These are phyloP conservation scores for Alloplasta piceator DNA, from an alignment of 2,888 invertebrate genomes.

Conservation along the genomic window DNA sequence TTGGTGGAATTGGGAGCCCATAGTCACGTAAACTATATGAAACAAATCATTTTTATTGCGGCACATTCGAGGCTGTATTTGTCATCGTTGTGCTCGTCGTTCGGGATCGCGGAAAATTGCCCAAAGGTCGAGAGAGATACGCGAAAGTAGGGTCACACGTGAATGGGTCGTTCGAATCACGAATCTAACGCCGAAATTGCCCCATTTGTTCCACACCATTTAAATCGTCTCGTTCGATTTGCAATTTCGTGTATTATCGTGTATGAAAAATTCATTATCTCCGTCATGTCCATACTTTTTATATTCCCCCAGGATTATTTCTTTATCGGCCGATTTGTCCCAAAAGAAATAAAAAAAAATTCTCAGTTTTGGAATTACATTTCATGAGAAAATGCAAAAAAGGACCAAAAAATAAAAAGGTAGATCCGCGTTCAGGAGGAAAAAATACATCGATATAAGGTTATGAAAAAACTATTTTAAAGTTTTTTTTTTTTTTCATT, in stretches of 20 bases:
- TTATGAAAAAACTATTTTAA: too few relatives aligned
- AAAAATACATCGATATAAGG: too few relatives aligned
- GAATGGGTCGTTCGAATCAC: constrained; percentile 20
- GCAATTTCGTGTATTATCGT: not conserved
- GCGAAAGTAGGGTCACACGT: not conserved
- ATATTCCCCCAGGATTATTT: too few relatives aligned
- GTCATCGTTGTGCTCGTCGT: constrained; percentile 33
- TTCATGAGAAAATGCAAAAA: too few relatives aligned
- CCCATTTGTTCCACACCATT: constrained; percentile 56
- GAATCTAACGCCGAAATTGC: not conserved
- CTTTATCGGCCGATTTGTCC: too few relatives aligned
- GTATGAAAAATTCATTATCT: too few relatives aligned
- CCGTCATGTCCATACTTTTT: too few relatives aligned
- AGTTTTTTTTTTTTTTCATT: too few relatives aligned
- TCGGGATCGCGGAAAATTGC: not conserved
- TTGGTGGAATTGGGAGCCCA: not conserved
- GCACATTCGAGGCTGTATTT: constrained; percentile 30
- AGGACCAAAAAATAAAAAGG: too few relatives aligned
- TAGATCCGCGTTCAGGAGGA: too few relatives aligned
- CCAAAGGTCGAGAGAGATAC: not conserved
- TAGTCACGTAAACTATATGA: not conserved
- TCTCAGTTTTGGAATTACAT: too few relatives aligned
- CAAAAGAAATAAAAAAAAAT: too few relatives aligned
- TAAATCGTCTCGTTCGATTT: constrained; percentile 20
- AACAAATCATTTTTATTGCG: constrained; percentile 38